Evolutionary conservation across 2,888 invertebrate genomes (phyloP).

Genomic region (Rhorus exstirpatorius): DNA sequence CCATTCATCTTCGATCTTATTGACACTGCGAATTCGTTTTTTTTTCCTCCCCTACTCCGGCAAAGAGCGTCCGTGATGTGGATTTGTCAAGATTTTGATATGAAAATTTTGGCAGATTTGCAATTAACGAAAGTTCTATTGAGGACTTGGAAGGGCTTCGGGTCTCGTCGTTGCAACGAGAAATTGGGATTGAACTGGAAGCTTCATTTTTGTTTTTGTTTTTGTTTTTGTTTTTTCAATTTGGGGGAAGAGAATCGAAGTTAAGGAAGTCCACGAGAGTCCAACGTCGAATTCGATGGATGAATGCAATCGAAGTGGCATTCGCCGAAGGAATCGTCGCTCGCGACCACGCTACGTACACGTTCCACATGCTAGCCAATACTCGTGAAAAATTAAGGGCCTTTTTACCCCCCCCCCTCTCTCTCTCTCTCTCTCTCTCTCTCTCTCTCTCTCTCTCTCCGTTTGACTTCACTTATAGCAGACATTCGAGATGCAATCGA

Average conservation of each 20-base stretch:
- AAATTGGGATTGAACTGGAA: slow-evolving; percentile 44
- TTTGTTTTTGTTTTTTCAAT: too few relatives aligned
- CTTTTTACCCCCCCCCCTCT: slow-evolving; percentile 78
- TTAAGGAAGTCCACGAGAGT: slow-evolving; percentile 25
- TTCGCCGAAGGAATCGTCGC: slow-evolving; percentile 77
- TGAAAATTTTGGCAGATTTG: too few relatives aligned
- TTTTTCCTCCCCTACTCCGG: too few relatives aligned
- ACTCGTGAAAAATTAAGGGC: slow-evolving; percentile 81
- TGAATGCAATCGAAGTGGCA: slow-evolving; percentile 72
- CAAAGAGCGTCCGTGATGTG: too few relatives aligned
- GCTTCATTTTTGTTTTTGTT: too few relatives aligned
- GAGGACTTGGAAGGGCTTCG: slow-evolving; percentile 29
- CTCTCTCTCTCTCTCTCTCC: background rate
- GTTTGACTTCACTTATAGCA: too few relatives aligned
- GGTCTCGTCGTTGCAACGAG: slow-evolving; percentile 31
- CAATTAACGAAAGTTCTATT: too few relatives aligned
- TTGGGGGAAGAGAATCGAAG: slow-evolving; percentile 18
- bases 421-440: slow-evolving; percentile 56
- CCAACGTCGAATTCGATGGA: slow-evolving; percentile 54
- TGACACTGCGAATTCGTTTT: too few relatives aligned
- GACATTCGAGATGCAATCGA: too few relatives aligned
- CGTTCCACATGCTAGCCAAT: slow-evolving; percentile 75
- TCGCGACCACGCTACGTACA: slow-evolving; percentile 48
- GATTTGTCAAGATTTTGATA: too few relatives aligned
- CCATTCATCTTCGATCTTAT: too few relatives aligned